These are phyloP conservation scores for Amiota mariae DNA, from an alignment of 2,888 invertebrate genomes.

Conservation along the genomic window DNA sequence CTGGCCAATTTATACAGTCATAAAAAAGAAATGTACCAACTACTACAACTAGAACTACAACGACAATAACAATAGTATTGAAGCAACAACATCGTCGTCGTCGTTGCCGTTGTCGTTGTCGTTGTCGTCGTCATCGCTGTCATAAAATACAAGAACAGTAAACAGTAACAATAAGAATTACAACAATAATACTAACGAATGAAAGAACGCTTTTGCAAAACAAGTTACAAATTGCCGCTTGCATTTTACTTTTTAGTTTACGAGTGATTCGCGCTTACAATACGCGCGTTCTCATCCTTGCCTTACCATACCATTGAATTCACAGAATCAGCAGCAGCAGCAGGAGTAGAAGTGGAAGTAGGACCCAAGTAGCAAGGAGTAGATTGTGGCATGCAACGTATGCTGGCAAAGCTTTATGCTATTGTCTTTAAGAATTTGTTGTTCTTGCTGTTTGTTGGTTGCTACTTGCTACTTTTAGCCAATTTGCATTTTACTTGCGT, in stretches of 20 bases:
- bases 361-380: slow-evolving; percentile 46
- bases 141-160: slow-evolving; percentile 35
- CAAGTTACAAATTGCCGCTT: slow-evolving; percentile 59
- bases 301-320: too few species aligned
- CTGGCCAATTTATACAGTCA: slow-evolving; percentile 65
- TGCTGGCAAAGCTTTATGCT: background rate
- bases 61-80: slow-evolving; percentile 33
- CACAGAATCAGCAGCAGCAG: slow-evolving; percentile 26
- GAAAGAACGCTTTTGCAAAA: slow-evolving; percentile 57
- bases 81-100: too few species aligned
- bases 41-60: slow-evolving; percentile 44
- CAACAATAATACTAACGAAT: slow-evolving; percentile 44
- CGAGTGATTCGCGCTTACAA: slow-evolving; percentile 49
- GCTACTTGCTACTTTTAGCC: slow-evolving; percentile 40
- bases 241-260: slow-evolving; percentile 66
- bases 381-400: background rate
- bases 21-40: slow-evolving; percentile 66
- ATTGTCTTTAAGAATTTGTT: background rate
- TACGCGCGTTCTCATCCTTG: too few species aligned
- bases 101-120: background rate
- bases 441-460: slow-evolving; percentile 29
- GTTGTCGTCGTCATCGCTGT: background rate
- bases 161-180: slow-evolving; percentile 9
- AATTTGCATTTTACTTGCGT: slow-evolving; percentile 66
- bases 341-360: slow-evolving; percentile 39